phyloP scores from a whole-genome alignment of 2,797 vertebrate genomes.

The Gouania willdenowi region DNA sequence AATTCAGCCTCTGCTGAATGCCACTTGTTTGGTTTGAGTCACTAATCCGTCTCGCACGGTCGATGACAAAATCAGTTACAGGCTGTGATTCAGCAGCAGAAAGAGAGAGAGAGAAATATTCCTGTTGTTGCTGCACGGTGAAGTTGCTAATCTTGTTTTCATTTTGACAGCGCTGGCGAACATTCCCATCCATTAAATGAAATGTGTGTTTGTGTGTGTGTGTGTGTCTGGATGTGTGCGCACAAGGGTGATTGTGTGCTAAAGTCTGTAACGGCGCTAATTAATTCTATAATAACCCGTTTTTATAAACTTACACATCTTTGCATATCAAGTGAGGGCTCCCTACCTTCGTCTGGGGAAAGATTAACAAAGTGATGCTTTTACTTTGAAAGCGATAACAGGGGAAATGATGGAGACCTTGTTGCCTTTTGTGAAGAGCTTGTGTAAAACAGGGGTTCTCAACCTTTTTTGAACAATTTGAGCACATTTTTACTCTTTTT shows the following conservation, averaged over 20 bases:
- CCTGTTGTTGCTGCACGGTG: slow-evolving; percentile 5
- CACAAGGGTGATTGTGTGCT: slow-evolving; percentile 22
- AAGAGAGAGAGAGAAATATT: not conserved
- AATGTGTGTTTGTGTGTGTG: not conserved
- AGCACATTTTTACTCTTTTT: too few relatives aligned
- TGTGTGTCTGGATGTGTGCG: slow-evolving; percentile 1
- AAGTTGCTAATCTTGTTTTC: slow-evolving; percentile 39
- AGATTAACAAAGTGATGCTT: too few relatives aligned
- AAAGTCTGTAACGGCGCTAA: too few relatives aligned
- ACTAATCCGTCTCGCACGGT: slow-evolving; percentile 30
- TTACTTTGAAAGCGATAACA: too few relatives aligned
- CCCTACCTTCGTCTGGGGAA: too few relatives aligned
- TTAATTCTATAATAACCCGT: too few relatives aligned
- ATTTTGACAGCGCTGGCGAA: slow-evolving; percentile 20
- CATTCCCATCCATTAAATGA: slow-evolving; percentile 15
- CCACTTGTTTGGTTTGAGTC: slow-evolving; percentile 32
- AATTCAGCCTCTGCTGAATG: slow-evolving; percentile 27
- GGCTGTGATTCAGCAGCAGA: not conserved
- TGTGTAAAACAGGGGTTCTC: too few relatives aligned
- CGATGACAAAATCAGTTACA: slow-evolving; percentile 23
- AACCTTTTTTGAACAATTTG: too few relatives aligned
- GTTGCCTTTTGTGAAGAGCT: too few relatives aligned
- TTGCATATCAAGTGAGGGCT: too few relatives aligned
- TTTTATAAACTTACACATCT: too few relatives aligned
- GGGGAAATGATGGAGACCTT: too few relatives aligned